phyloP scores from a whole-genome alignment of 2,797 vertebrate species.

The Sebastes trivittatus region DNA sequence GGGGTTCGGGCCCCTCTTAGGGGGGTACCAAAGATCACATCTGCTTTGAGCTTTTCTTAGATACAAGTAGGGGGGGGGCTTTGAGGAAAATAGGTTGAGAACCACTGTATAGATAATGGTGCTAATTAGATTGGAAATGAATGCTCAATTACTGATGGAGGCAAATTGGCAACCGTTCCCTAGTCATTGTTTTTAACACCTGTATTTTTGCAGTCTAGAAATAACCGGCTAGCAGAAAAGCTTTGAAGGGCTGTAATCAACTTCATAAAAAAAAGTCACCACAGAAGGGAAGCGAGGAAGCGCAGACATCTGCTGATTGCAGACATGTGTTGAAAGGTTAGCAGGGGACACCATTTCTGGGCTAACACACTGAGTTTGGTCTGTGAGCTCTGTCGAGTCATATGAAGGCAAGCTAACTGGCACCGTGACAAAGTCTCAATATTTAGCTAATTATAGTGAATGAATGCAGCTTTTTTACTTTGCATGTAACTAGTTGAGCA shows the following conservation, averaged over 20 bases:
- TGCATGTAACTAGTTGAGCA: constrained; percentile 25
- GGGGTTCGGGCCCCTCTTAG: too few relatives aligned
- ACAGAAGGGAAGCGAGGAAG: background rate
- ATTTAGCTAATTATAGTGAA: constrained; percentile 11
- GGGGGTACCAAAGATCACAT: too few relatives aligned
- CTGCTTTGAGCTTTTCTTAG: too few relatives aligned
- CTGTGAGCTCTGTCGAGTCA: background rate
- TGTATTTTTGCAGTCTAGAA: constrained; percentile 20
- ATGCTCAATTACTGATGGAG: constrained; percentile 13
- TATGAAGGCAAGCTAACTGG: constrained; percentile 9
- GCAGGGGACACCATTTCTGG: background rate
- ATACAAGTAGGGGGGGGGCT: too few relatives aligned
- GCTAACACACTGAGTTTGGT: background rate
- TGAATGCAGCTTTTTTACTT: constrained; percentile 33
- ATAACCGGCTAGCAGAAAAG: constrained; percentile 7
- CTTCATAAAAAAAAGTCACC: background rate
- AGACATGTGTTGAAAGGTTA: background rate
- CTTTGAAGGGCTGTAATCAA: constrained; percentile 40
- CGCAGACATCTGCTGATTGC: background rate
- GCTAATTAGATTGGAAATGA: constrained; percentile 4
- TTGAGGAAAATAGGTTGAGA: too few relatives aligned
- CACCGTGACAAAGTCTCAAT: constrained; percentile 15
- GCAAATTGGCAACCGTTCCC: background rate
- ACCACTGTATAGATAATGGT: background rate
- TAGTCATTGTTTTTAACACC: constrained; percentile 30